Base-by-base conservation (phyloP, 2,888 invertebrate genomes). In the Sphecodes monilicornis region DNA sequence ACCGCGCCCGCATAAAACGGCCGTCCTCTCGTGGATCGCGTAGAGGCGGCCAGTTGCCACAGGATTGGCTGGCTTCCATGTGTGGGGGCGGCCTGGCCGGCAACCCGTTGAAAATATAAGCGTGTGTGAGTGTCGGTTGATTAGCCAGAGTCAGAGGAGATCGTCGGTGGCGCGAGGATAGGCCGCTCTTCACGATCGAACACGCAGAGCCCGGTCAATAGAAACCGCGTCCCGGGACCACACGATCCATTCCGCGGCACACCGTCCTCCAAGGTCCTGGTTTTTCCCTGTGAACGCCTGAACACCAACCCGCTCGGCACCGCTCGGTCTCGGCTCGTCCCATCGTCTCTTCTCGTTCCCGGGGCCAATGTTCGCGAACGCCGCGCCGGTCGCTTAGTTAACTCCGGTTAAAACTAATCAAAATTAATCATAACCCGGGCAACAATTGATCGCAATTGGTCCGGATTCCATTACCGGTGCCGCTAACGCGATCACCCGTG, bases 361-460 rank as follows among this genome's bases (percentile, higher is more conserved):
- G 43, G 43, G 70, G 71, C 41, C 80, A 70, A 64, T 82, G 80
- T 75, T 75, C 75, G 64, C 32, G 0, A 50, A 54, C 76, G 75
- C 60, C 86, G 71, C 80, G 54, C 60, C 60, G 74, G 72, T 82
- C 92, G 92, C 92, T 93, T 93, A 91, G 93, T 94, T 94, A 93
- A 92, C 93, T 91, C 90, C 90, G 91, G 92, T 80, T 73, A 57
- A 72, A 77, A 86, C 93, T 93, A 94, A 94, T 94, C 93, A 93
- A 93, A 94, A 94, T 94, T 94, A 94, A 94, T 94, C 93, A 94
- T 93, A 94, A 94, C 92, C 93, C 89, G 86, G 91, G 89, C 92
- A 93, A 93, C 94, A 94, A 94, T 94, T 94, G 93, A 93, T 93
- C 92, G 91, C 94, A 94, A 94, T 94, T 94, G 94, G 91, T 91